phyloP scores from a whole-genome alignment of 2,888 invertebrate species.

The Dioctria linearis region DNA sequence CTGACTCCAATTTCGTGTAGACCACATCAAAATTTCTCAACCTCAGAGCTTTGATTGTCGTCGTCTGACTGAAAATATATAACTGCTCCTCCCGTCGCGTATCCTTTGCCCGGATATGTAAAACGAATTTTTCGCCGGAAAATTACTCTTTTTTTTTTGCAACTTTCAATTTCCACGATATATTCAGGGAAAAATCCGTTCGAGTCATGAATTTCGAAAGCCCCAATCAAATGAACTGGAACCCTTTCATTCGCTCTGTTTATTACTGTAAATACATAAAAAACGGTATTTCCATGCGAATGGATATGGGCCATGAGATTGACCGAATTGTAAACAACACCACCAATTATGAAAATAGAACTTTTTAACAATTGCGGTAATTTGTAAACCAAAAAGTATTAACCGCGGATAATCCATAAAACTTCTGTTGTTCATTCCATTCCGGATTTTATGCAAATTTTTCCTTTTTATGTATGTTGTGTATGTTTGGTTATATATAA shows the following conservation, averaged over 20 bases:
- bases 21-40: slow-evolving; percentile 5
- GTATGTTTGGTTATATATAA: too few species aligned
- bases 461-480: too few species aligned
- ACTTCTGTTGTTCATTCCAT: too few species aligned
- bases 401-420: too few species aligned
- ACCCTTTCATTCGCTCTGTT: slow-evolving; percentile 25
- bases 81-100: neutral
- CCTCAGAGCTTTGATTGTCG: slow-evolving; percentile 24
- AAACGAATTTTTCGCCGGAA: slow-evolving; percentile 11
- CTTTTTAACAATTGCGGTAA: slow-evolving; percentile 16
- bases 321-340: slow-evolving; percentile 35
- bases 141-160: neutral
- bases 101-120: neutral
- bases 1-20: neutral
- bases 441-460: too few species aligned
- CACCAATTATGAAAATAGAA: slow-evolving; percentile 35
- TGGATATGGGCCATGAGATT: slow-evolving; percentile 34
- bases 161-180: neutral
- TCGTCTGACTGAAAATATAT: neutral
- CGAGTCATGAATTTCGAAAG: neutral
- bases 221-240: slow-evolving; percentile 15
- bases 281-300: slow-evolving; percentile 21
- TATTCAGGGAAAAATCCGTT: neutral
- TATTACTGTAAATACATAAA: neutral
- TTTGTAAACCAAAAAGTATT: slow-evolving; percentile 18